Conservation (phyloP, 1,140 invertebrate genomes). For the Conus ventricosus region DNA sequence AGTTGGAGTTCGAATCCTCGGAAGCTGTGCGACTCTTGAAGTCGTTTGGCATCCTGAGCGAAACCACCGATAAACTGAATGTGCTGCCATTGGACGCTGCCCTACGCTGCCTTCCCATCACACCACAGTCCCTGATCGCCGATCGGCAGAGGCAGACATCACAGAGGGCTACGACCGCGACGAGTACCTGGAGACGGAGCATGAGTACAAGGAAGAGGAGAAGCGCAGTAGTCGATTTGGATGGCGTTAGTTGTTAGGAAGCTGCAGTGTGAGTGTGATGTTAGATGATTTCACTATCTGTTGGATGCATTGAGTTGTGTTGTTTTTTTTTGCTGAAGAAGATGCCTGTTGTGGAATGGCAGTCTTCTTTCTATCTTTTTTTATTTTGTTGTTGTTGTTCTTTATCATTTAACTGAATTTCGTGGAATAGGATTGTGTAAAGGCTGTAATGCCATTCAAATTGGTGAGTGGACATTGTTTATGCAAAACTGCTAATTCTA, state of each 20-base stretch:
- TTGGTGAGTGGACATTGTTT: too few species aligned
- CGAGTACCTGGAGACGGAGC: slow-evolving; percentile 65
- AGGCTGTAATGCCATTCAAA: too few species aligned
- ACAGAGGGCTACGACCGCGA: slow-evolving; percentile 69
- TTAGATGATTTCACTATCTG: too few species aligned
- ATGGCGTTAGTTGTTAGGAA: slow-evolving; percentile 59
- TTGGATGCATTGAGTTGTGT: too few species aligned
- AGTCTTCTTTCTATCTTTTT: too few species aligned
- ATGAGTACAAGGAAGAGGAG: slow-evolving; percentile 67
- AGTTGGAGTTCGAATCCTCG: slow-evolving; percentile 61
- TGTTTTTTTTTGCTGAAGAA: too few species aligned
- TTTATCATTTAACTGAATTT: too few species aligned
- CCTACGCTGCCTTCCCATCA: slow-evolving; percentile 61
- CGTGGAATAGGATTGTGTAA: too few species aligned
- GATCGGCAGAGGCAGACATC: slow-evolving; percentile 55
- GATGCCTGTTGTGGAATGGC: too few species aligned
- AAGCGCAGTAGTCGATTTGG: slow-evolving; percentile 59
- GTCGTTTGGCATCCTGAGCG: slow-evolving; percentile 62
- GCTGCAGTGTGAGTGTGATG: neutral
- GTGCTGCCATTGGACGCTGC: slow-evolving; percentile 64
- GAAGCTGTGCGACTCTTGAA: slow-evolving; percentile 63
- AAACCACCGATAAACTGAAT: slow-evolving; percentile 57
- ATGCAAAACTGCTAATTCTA: too few species aligned
- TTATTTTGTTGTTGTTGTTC: too few species aligned
- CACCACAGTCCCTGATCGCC: slow-evolving; percentile 59